Conservation (phyloP, 1,140 invertebrate species). For the Heterodera schachtii region DNA sequence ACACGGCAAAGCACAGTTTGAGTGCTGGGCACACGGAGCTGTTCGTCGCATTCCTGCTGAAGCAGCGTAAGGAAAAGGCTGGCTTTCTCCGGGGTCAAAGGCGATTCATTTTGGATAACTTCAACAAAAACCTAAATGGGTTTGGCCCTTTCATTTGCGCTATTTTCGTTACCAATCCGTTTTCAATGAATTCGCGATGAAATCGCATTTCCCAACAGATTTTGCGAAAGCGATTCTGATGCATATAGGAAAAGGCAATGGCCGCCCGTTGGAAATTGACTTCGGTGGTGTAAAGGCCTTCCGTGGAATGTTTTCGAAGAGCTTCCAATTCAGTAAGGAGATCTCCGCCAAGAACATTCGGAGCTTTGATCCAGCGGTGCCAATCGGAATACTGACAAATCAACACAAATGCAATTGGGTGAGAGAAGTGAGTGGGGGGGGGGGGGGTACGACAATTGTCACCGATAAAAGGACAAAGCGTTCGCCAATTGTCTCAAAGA, state of each 20-base stretch:
- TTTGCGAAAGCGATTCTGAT: constrained; percentile 26
- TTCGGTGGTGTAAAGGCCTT: constrained; percentile 45
- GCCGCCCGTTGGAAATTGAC: constrained; percentile 53
- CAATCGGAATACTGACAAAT: constrained; percentile 35
- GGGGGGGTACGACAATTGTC: no score
- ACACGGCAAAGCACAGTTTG: constrained; percentile 40
- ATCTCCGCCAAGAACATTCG: constrained; percentile 44
- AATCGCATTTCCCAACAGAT: constrained; percentile 47
- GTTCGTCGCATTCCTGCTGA: constrained; percentile 41
- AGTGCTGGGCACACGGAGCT: constrained; percentile 17
- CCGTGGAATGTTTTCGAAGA: constrained; percentile 40
- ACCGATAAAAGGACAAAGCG: no score
- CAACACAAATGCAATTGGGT: background rate
- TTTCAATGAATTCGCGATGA: constrained; percentile 43
- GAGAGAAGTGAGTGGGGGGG: no score
- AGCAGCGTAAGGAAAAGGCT: constrained; percentile 36
- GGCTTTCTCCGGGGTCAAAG: constrained; percentile 40
- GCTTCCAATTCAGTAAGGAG: constrained; percentile 38
- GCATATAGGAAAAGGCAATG: constrained; percentile 43
- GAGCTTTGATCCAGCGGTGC: constrained; percentile 44
- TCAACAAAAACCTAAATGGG: constrained; percentile 40
- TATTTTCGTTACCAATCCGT: constrained; percentile 33
- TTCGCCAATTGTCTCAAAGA: background rate
- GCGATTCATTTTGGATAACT: constrained; percentile 43
- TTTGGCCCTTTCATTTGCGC: background rate